Evolutionary conservation across 2,888 invertebrate genomes (phyloP).

Genomic region (Andrena chrysosceles): DNA sequence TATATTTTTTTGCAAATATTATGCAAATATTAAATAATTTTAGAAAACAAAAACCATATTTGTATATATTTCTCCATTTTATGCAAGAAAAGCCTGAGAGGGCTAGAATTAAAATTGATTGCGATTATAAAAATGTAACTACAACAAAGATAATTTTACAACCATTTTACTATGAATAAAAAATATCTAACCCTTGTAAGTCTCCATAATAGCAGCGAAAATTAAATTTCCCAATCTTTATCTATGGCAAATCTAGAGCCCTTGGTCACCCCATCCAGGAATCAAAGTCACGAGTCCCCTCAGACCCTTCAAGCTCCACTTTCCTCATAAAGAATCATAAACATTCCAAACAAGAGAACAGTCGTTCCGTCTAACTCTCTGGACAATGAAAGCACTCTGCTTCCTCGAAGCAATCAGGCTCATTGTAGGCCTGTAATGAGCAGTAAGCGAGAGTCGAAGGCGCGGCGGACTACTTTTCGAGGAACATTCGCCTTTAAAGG

Average conservation of each 20-base stretch:
- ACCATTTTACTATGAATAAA: no score
- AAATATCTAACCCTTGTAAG: no score
- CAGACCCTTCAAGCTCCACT: neutral
- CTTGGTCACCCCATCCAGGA: neutral
- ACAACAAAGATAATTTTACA: no score
- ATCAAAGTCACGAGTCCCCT: neutral
- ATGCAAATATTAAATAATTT: no score
- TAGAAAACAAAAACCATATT: no score
- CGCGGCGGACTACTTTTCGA: slow-evolving; percentile 17
- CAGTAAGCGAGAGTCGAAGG: neutral
- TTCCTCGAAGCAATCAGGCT: slow-evolving; percentile 24
- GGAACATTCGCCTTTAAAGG: slow-evolving; percentile 15
- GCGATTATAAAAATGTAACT: no score
- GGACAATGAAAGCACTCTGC: neutral
- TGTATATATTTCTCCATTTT: no score
- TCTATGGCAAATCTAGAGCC: neutral
- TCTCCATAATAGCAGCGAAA: no score
- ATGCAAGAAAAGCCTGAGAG: no score
- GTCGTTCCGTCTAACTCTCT: neutral
- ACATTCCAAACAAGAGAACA: neutral
- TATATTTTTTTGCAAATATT: no score
- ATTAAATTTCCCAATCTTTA: no score
- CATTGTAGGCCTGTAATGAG: slow-evolving; percentile 7
- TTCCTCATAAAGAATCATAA: neutral
- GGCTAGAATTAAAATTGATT: no score